Evolutionary conservation across 2,113 vertebrate genomes (phyloP).

Genomic region (Synodontis membranacea): DNA sequence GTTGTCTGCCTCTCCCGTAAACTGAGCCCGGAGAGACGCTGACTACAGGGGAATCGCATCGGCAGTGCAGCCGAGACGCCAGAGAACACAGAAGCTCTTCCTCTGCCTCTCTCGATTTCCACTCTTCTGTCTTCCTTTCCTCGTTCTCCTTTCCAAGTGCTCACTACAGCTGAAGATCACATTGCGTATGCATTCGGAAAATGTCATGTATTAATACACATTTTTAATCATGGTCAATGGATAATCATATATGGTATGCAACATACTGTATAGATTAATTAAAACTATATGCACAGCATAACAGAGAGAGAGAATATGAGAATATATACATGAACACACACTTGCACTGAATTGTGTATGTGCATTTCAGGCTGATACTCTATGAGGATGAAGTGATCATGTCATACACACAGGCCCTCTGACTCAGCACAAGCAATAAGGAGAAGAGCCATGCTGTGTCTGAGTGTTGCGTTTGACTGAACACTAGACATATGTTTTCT

Average conservation of each 20-base stretch:
- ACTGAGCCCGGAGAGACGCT: constrained; percentile 74
- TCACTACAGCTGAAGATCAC: constrained; percentile 46
- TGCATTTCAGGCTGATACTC: neutral
- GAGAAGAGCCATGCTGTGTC: constrained; percentile 29
- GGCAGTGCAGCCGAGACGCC: constrained; percentile 72
- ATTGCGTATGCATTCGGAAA: neutral
- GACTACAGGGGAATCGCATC: constrained; percentile 75
- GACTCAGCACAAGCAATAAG: constrained; percentile 54
- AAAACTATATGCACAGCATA: neutral
- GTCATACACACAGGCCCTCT: constrained; percentile 47
- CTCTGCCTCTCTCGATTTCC: constrained; percentile 49
- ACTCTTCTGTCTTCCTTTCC: constrained; percentile 39
- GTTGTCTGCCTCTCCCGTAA: constrained; percentile 61
- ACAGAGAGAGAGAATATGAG: neutral
- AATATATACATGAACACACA: neutral
- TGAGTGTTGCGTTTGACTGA: constrained; percentile 37
- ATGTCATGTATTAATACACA: neutral
- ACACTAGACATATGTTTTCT: constrained; percentile 40
- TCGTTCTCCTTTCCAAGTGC: constrained; percentile 53
- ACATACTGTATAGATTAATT: neutral
- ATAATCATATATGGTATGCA: neutral
- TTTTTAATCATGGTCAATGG: neutral
- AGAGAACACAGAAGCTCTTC: constrained; percentile 67
- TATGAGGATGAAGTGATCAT: constrained; percentile 31
- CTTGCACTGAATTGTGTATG: neutral